phyloP scores from a whole-genome alignment of 2,113 vertebrate species.

The Macquaria ambigua region DNA sequence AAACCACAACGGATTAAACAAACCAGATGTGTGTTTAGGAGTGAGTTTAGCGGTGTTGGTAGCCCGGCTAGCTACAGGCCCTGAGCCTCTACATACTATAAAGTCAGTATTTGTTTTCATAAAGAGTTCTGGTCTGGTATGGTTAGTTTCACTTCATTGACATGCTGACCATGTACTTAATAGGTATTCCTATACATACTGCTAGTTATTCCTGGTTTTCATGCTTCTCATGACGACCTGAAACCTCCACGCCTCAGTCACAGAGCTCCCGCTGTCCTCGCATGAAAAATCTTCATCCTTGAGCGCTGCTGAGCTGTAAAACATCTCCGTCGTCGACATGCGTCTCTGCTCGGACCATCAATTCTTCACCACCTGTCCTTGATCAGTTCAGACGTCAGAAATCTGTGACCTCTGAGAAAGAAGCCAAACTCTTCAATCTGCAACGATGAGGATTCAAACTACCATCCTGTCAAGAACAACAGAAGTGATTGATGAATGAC shows the following conservation, averaged over 20 bases:
- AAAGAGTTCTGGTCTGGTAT: not conserved
- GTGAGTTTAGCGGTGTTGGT: too few relatives aligned
- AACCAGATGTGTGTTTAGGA: too few relatives aligned
- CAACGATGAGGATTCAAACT: not conserved
- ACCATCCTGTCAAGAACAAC: not conserved
- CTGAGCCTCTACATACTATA: not conserved
- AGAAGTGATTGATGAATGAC: not conserved
- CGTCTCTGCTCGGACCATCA: constrained; percentile 36
- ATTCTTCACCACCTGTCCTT: constrained; percentile 51
- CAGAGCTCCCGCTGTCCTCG: constrained; percentile 13
- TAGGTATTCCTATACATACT: not conserved
- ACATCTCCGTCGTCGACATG: constrained; percentile 37
- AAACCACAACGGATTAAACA: not conserved
- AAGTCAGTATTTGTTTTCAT: too few relatives aligned
- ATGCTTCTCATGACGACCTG: constrained; percentile 1
- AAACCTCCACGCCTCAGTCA: constrained; percentile 14
- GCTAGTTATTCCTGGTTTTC: not conserved
- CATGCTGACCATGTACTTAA: not conserved
- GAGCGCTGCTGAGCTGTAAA: constrained; percentile 55
- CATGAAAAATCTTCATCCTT: constrained; percentile 60
- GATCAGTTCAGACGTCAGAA: constrained; percentile 21
- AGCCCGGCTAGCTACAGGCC: too few relatives aligned
- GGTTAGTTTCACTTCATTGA: not conserved
- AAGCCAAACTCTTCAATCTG: not conserved
- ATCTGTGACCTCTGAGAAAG: constrained; percentile 35